phyloP scores from a whole-genome alignment of 2,113 vertebrate genomes.

The Chaenocephalus aceratus region DNA sequence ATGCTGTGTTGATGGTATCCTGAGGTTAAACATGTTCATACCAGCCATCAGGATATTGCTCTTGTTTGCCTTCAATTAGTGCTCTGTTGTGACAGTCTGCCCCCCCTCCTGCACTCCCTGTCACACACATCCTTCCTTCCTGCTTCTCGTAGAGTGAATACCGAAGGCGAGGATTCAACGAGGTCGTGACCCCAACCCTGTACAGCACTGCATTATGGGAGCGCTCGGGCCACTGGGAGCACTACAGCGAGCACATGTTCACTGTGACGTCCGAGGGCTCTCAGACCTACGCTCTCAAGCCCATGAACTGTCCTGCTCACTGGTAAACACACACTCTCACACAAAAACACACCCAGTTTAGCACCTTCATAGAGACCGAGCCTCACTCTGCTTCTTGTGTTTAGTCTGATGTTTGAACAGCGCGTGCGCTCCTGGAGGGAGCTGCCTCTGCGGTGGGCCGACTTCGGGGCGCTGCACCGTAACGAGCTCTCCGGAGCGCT shows the following conservation, averaged over 20 bases:
- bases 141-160: conserved; percentile 87
- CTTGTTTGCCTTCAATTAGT: conserved; percentile 38
- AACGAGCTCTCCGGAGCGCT: conserved; percentile 90
- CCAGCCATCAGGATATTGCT: conserved; percentile 55
- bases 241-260: conserved; percentile 93
- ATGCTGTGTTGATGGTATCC: conserved; percentile 26
- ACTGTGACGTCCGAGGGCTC: conserved; percentile 80
- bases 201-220: conserved; percentile 91
- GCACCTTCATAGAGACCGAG: neutral
- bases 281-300: conserved; percentile 90
- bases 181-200: conserved; percentile 92
- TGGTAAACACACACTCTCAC: conserved; percentile 83
- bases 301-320: conserved; percentile 97
- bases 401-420: conserved; percentile 93
- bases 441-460: conserved; percentile 91
- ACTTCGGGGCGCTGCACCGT: conserved; percentile 93
- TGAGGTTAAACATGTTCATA: neutral
- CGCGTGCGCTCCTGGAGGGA: conserved; percentile 93
- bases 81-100: conserved; percentile 39
- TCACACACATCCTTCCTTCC: conserved; percentile 53
- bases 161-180: conserved; percentile 87
- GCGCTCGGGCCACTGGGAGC: conserved; percentile 93
- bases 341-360: neutral
- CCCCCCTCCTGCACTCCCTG: conserved; percentile 20
- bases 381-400: conserved; percentile 15